These are phyloP conservation scores for Gasterosteus aculeatus DNA, from an alignment of 2,113 vertebrate genomes.

Conservation along the genomic window DNA sequence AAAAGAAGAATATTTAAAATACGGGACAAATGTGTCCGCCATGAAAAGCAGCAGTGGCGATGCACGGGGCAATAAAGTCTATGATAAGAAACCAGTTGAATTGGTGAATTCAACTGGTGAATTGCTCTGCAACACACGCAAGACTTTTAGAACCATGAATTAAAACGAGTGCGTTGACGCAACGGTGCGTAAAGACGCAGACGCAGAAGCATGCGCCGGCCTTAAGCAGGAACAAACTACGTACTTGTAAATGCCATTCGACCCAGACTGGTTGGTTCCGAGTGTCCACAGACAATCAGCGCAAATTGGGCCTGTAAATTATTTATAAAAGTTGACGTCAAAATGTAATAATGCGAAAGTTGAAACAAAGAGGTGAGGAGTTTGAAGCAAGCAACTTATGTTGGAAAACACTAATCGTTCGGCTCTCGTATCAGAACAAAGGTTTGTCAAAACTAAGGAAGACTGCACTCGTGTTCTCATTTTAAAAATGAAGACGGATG, in stretches of 20 bases:
- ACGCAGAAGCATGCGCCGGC: too few species aligned
- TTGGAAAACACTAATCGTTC: not conserved
- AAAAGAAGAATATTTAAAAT: too few species aligned
- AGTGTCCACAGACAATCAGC: not conserved
- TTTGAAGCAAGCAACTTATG: not conserved
- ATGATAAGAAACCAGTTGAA: too few species aligned
- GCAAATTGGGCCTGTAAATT: not conserved
- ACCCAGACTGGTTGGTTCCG: not conserved
- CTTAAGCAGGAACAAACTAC: conserved; percentile 14
- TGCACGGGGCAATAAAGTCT: too few species aligned
- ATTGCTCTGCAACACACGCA: too few species aligned
- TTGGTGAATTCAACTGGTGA: too few species aligned
- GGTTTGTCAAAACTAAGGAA: not conserved
- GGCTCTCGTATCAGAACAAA: not conserved
- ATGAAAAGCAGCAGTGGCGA: too few species aligned
- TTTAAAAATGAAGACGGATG: not conserved
- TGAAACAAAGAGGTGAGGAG: not conserved
- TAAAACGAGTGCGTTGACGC: too few species aligned
- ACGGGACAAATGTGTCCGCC: too few species aligned
- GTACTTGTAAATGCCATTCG: conserved; percentile 2
- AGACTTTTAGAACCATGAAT: too few species aligned
- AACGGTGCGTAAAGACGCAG: too few species aligned
- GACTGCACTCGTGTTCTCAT: not conserved
- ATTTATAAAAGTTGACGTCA: not conserved
- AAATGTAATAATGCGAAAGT: not conserved